phyloP scores from a whole-genome alignment of 2,797 vertebrate species.

The Psittacula derbiana region DNA sequence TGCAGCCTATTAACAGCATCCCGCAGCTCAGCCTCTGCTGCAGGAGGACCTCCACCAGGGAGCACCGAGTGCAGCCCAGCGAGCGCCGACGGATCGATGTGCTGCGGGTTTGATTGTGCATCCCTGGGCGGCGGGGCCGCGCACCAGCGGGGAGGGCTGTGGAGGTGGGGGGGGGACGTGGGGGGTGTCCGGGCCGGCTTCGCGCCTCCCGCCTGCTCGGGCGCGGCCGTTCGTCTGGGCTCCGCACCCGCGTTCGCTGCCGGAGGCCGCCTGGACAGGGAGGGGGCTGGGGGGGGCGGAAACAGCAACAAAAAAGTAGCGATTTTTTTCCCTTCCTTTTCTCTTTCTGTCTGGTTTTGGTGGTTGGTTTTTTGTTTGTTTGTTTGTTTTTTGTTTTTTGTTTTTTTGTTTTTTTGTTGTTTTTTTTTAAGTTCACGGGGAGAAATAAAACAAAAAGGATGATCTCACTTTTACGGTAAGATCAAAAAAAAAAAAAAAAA shows the following conservation, averaged over 20 bases:
- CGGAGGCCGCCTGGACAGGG: slow-evolving; percentile 52
- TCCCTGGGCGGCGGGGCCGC: slow-evolving; percentile 89
- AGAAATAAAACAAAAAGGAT: slow-evolving; percentile 42
- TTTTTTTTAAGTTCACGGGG: slow-evolving; percentile 69
- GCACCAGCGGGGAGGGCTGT: slow-evolving; percentile 81
- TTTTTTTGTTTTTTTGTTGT: slow-evolving; percentile 21
- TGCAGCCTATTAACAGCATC: too few relatives aligned
- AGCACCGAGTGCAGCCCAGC: too few relatives aligned
- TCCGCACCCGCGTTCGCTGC: too few relatives aligned
- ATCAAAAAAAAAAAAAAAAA: slow-evolving; percentile 12
- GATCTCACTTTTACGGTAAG: slow-evolving; percentile 79
- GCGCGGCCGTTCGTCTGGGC: too few relatives aligned
- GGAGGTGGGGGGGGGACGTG: slow-evolving; percentile 13
- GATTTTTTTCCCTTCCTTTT: slow-evolving; percentile 45
- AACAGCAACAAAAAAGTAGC: not conserved
- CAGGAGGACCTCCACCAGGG: too few relatives aligned
- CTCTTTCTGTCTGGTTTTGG: not conserved
- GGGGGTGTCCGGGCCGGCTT: too few relatives aligned
- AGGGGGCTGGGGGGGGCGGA: slow-evolving; percentile 59
- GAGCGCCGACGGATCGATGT: slow-evolving; percentile 86
- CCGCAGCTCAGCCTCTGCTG: too few relatives aligned
- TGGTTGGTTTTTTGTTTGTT: not conserved
- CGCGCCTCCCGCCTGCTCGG: too few relatives aligned
- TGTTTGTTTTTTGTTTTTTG: slow-evolving; percentile 36
- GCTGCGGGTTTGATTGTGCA: slow-evolving; percentile 92